Base-by-base conservation (phyloP, 2,888 invertebrate genomes). In the Cepaea hortensis region DNA sequence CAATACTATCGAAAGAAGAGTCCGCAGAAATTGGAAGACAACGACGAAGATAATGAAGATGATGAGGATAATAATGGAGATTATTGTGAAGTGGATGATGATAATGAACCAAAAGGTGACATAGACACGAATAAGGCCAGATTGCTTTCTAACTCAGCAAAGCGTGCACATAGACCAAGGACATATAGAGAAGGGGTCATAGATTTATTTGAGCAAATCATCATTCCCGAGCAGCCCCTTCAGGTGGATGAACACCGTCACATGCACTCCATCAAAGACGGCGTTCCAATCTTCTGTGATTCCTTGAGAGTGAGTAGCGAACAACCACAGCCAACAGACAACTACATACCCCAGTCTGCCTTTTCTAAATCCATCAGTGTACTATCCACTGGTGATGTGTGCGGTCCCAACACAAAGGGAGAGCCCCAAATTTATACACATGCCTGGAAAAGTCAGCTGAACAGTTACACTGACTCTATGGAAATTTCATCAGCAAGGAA, bases 221-320 rank as follows among this genome's bases (percentile, higher is more conserved):
- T 85, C 5, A 85, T 79, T 6, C 85, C 85, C 9, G 79, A 85
- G 35, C 85, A 85, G 55, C 85, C 85, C 0, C n/a, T 76, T 1
- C 70, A 77, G 35, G 7, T 79, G 3, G 65, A 18, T 35, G 50
- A 85, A 48, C 23, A 15, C 15, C 72, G 82, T 9, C 11, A 23
- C 50, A 82, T 82, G 55, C 55, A 18, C 9, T 50, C 72, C n/a
- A n/a, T 82, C 13, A 61, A 72, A 50, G 23, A 73, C 50, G 72
- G 70, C 15, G 55, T 72, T 6, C 72, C 82, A 1, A 48, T 70
- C n/a, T 81, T n/a, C 68, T 18, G 72, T 23, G 3, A 73, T 1
- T 55, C 70, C 1, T 9, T 82, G 23, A 3, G 18, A 35, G 7
- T 50, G 13, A 23, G 55, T 6, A 55, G 3, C 11, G 18, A 61